phyloP scores from a whole-genome alignment of 2,888 invertebrate genomes.

The Eupithecia vulgata region DNA sequence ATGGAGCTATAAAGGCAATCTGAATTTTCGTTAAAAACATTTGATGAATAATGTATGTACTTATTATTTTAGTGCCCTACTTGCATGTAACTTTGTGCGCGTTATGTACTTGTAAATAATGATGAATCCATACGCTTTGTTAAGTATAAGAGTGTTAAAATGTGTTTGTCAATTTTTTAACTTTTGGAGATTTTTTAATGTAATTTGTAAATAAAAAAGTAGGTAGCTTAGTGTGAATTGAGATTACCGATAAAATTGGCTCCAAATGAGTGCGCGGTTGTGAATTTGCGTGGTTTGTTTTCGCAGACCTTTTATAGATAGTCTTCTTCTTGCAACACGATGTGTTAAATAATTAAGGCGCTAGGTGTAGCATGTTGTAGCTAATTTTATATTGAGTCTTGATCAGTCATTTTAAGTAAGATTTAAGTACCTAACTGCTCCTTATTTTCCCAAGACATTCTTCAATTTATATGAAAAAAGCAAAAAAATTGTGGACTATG shows the following conservation, averaged over 20 bases:
- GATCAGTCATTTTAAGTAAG: slow-evolving; percentile 37
- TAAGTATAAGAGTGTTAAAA: slow-evolving; percentile 79
- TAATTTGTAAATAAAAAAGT: slow-evolving; percentile 68
- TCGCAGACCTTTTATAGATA: slow-evolving; percentile 30
- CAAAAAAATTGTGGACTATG: slow-evolving; percentile 24
- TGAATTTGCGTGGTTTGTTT: slow-evolving; percentile 52
- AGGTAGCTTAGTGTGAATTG: slow-evolving; percentile 60
- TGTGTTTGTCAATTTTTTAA: slow-evolving; percentile 81
- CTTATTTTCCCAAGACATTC: slow-evolving; percentile 4
- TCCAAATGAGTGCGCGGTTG: slow-evolving; percentile 58
- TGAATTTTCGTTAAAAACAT: slow-evolving; percentile 49
- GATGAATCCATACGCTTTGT: slow-evolving; percentile 83
- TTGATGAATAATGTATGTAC: slow-evolving; percentile 68
- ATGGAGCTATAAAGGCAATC: slow-evolving; percentile 19
- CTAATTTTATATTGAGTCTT: slow-evolving; percentile 31
- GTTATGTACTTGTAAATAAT: slow-evolving; percentile 76
- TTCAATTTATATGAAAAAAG: slow-evolving; percentile 11
- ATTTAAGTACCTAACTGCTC: slow-evolving; percentile 24
- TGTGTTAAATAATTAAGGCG: slow-evolving; percentile 35
- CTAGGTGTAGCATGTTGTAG: slow-evolving; percentile 26
- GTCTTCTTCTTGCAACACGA: slow-evolving; percentile 34
- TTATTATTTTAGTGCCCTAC: slow-evolving; percentile 78
- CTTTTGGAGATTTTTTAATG: slow-evolving; percentile 73
- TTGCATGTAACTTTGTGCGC: slow-evolving; percentile 75
- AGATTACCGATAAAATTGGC: slow-evolving; percentile 64